Base-by-base conservation (phyloP, 2,888 invertebrate species). In the Molorchus minor region DNA sequence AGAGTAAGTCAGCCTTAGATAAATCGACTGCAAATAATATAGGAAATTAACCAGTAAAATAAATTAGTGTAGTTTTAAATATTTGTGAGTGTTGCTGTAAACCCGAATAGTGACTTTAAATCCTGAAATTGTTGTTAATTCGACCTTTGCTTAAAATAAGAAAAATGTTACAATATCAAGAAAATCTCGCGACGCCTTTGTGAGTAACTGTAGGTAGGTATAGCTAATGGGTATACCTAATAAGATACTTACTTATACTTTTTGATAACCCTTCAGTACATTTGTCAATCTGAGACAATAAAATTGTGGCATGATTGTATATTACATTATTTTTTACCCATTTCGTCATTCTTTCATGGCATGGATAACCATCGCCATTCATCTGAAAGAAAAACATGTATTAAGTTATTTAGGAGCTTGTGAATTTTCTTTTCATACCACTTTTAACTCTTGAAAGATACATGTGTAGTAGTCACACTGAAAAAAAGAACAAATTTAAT, bases 261-360 rank as follows among this genome's bases (percentile, higher is more conserved):
- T 67, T 63, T 2, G 66, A 45, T 20, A 75, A 62, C 17, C 65
- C 71, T 2, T 55, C 66, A 16, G 69, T 67, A 41, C 75, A 75
- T 38, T 53, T 58, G 17, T 69, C 58, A 3, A 74, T 52, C 19
- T 67, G 61, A 8, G 70, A 57, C 35, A 71, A 62, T 17, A 74
- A 45, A n/a, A 65, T 65, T 5, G 66, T 58, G 8, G 71, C 73
- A 57, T 73, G 67, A 15, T 68, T 62, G 21, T 72, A 69, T 13
- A 72, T 65, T 3, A 75, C 68, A 52, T 76, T 70, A 13, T 68
- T 68, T 49, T 72, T 71, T 15, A 75, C 63, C 77, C 77, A 78
- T 10, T 71, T 65, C 38, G 71, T 66, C 13, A 75, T 70, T 61
- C 62, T 66, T 7, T 70, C 69, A 33, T 65, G 64, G 12, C 68